phyloP scores from a whole-genome alignment of 1,140 invertebrate genomes.

The Parapsyche elsis region DNA sequence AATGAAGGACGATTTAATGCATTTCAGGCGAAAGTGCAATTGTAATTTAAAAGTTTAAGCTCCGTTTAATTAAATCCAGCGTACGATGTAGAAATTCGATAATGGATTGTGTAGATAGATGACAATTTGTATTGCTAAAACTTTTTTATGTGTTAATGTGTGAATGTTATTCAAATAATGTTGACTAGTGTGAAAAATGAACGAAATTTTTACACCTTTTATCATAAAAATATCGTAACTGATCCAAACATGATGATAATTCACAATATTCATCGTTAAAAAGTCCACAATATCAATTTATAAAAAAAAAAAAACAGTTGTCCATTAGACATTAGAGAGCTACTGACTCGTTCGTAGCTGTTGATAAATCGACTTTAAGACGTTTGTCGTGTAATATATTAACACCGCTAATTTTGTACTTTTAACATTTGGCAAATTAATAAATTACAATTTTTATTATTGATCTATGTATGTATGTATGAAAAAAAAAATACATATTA shows the following conservation, averaged over 20 bases:
- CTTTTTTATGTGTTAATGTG: not conserved
- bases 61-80: not conserved
- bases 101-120: conserved; percentile 27
- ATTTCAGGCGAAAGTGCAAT: not conserved
- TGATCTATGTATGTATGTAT: too few species aligned
- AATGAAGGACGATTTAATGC: not conserved
- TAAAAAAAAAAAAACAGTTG: too few species aligned
- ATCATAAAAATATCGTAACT: not conserved
- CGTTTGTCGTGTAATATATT: too few species aligned
- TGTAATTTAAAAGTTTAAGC: not conserved
- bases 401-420: too few species aligned
- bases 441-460: too few species aligned
- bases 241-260: not conserved
- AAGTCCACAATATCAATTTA: too few species aligned
- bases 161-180: conserved; percentile 14
- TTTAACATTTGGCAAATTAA: too few species aligned
- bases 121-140: not conserved
- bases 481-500: too few species aligned
- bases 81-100: conserved; percentile 7
- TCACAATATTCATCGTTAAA: too few species aligned
- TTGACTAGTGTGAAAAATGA: conserved; percentile 14
- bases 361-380: too few species aligned
- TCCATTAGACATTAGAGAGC: too few species aligned
- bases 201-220: conserved; percentile 19
- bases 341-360: too few species aligned